Evolutionary conservation across 1,140 invertebrate genomes (phyloP), one percentile per base, ranked within the genome.

Genomic region (Aphelinus atriplicis): DNA sequence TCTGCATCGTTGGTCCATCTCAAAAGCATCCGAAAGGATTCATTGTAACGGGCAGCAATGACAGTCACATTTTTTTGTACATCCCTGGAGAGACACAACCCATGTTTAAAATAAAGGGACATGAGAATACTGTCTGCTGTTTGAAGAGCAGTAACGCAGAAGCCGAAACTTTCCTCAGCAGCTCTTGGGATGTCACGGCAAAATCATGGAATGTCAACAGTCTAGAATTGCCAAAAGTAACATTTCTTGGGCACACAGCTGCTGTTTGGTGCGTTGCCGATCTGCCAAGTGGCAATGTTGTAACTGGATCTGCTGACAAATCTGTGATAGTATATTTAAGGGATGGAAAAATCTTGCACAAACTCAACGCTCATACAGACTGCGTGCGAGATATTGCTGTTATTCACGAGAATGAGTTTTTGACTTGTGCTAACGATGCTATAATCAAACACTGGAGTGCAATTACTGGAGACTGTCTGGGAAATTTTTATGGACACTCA

Each of bases 251-350:
- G 94, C 97, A 98, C 82, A 88, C 91, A 77, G 94, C 93, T 45
- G 95, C 97, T 46, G 95, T 99, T 9, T 99, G 97, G 97, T 91
- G 93, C 58, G 93, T 95, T 0, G 89, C 93, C 45, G 92, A 92
- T 70, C 81, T 94, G 1, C 78, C 84, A 2, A 89, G 91, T 79
- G 85, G 88, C 2, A 87, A 89, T 55, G 92, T 96, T 81, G 89
- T 96, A 0, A 97, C 97, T 42, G 96, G 92, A 7, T 95, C 94
- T 2, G 98, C 97, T 43, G 98, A 99, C 86, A 97, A 96, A 87
- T 92, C 91, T 9, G 94, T 99, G 63, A 93, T 93, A 79, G 82
- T 97, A 7, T 98, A 96, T 96, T 90, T 90, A 70, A 88, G 87
- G 42, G 86, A 90, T 80, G 91, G 91, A 7, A 83, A 85, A 51